Evolutionary conservation across 2,888 invertebrate genomes (phyloP).

Genomic region (Troilus luridus): DNA sequence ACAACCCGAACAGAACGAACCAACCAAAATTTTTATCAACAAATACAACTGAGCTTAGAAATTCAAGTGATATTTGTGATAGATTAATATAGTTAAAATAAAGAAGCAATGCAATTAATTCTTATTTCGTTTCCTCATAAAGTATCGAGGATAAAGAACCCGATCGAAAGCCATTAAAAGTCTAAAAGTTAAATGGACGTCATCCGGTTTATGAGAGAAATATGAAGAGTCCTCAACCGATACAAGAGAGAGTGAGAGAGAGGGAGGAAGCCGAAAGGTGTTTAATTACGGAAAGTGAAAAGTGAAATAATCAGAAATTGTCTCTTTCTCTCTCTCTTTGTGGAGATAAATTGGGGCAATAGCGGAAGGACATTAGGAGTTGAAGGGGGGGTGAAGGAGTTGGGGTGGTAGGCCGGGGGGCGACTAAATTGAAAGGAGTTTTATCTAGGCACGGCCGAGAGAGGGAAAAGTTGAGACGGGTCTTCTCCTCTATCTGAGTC

Average conservation of each 20-base stretch:
- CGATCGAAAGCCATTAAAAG: not conserved
- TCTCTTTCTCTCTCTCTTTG: not conserved
- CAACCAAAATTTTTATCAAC: not conserved
- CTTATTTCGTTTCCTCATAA: not conserved
- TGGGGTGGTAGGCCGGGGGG: not conserved
- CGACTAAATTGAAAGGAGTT: constrained; percentile 9
- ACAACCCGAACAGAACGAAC: not conserved
- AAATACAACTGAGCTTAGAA: not conserved
- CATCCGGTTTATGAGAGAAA: not conserved
- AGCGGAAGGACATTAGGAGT: constrained; percentile 17
- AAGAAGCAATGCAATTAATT: not conserved
- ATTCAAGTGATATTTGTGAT: not conserved
- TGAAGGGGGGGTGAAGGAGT: not conserved
- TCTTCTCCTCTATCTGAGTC: not conserved
- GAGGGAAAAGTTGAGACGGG: not conserved
- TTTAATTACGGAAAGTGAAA: constrained; percentile 5
- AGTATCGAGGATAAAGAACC: not conserved
- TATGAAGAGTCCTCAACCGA: not conserved
- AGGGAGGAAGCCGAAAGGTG: not conserved
- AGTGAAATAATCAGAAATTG: constrained; percentile 29
- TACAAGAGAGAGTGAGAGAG: not conserved
- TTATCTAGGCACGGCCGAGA: not conserved
- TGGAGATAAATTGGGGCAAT: constrained; percentile 12
- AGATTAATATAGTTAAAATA: not conserved
- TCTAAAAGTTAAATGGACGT: not conserved